Evolutionary conservation across 2,113 vertebrate species (phyloP).

Genomic region (Galbula dea): DNA sequence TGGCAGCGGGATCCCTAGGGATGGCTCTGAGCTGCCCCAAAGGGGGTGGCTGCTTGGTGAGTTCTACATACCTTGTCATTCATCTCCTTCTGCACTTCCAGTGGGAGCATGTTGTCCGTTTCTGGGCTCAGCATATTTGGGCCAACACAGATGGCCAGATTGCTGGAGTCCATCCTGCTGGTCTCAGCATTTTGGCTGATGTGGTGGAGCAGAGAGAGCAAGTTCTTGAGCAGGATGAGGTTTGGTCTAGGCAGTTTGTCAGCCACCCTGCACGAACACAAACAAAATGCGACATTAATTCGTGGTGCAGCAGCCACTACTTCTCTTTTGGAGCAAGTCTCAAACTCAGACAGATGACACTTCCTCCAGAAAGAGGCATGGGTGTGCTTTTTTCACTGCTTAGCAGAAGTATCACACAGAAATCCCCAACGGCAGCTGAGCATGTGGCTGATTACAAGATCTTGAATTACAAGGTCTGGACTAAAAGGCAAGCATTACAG

Average conservation of each 20-base stretch:
- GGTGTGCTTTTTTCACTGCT: not conserved
- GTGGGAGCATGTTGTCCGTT: not conserved
- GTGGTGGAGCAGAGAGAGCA: not conserved
- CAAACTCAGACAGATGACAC: not conserved
- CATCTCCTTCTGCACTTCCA: not conserved
- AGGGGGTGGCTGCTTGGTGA: not conserved
- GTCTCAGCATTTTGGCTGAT: slow-evolving; percentile 54
- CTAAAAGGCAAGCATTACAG: not conserved
- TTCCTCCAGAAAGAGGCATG: slow-evolving; percentile 52
- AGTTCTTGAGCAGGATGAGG: not conserved
- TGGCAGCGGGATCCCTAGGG: not conserved
- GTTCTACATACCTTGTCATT: not conserved
- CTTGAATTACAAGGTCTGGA: not conserved
- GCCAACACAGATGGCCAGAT: slow-evolving; percentile 87
- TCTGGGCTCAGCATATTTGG: slow-evolving; percentile 82
- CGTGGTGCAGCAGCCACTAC: not conserved
- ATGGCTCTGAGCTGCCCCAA: not conserved
- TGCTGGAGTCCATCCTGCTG: slow-evolving; percentile 88
- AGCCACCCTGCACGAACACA: slow-evolving; percentile 71
- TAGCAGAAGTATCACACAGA: slow-evolving; percentile 61
- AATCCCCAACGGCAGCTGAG: not conserved
- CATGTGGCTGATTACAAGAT: not conserved
- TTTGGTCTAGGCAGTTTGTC: slow-evolving; percentile 80
- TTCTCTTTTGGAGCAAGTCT: not conserved
- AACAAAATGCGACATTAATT: not conserved